These are phyloP conservation scores for Thymelicus acteon DNA, from an alignment of 2,888 invertebrate species.

Conservation along the genomic window DNA sequence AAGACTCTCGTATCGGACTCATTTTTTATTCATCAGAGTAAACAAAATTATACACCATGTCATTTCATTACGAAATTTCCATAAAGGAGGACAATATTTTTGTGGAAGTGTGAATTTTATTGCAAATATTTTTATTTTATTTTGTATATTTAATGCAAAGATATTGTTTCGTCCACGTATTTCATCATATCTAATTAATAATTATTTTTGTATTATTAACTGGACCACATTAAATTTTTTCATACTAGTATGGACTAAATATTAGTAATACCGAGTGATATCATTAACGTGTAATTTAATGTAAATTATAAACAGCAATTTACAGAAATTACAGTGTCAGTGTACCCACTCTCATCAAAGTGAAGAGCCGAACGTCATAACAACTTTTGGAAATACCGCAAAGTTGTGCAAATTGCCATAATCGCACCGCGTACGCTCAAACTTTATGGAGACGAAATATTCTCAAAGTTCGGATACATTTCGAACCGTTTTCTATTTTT, in stretches of 20 bases:
- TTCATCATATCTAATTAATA: no score
- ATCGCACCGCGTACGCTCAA: slow-evolving; percentile 15
- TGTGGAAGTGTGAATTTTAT: slow-evolving; percentile 17
- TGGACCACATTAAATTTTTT: no score
- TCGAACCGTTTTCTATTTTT: no score
- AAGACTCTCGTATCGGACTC: slow-evolving; percentile 41
- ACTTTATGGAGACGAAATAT: slow-evolving; percentile 32
- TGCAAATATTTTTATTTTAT: no score
- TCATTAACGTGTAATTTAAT: no score
- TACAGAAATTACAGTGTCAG: slow-evolving; percentile 10
- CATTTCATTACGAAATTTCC: slow-evolving; percentile 59
- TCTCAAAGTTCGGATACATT: slow-evolving; percentile 12
- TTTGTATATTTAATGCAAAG: no score
- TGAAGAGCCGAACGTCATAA: slow-evolving; percentile 26
- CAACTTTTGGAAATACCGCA: slow-evolving; percentile 29
- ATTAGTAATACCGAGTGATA: no score
- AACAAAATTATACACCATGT: slow-evolving; percentile 62
- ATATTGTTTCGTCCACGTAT: no score
- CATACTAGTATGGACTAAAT: no score
- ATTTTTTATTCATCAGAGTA: slow-evolving; percentile 62
- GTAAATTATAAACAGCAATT: slow-evolving; percentile 12
- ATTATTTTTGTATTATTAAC: no score
- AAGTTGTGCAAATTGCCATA: slow-evolving; percentile 29
- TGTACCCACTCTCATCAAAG: no score
- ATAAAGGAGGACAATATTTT: slow-evolving; percentile 47